These are phyloP conservation scores for Sprattus sprattus DNA, from an alignment of 2,113 vertebrate genomes.

Conservation along the genomic window DNA sequence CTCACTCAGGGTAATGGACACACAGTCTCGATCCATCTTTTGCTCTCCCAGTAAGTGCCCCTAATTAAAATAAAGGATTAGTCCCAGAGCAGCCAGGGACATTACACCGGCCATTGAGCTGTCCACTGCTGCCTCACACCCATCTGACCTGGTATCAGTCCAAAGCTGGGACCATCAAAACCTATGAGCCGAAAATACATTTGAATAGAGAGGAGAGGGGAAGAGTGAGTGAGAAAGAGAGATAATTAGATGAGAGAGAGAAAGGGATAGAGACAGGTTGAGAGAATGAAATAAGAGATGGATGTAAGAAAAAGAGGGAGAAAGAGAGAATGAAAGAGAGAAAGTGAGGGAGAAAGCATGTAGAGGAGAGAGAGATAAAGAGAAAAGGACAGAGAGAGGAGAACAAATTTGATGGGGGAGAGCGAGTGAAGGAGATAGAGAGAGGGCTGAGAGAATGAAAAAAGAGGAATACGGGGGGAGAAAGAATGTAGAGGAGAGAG, in stretches of 20 bases:
- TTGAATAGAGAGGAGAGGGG: neutral
- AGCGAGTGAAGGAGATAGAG: neutral
- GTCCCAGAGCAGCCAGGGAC: slow-evolving; percentile 31
- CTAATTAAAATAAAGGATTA: slow-evolving; percentile 48
- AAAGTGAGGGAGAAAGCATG: neutral
- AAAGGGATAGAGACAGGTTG: neutral
- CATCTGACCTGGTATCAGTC: slow-evolving; percentile 4
- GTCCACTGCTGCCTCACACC: slow-evolving; percentile 21
- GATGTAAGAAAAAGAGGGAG: neutral
- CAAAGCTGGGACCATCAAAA: neutral
- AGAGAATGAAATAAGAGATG: neutral
- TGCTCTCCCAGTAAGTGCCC: slow-evolving; percentile 19
- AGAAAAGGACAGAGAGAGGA: neutral
- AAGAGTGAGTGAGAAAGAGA: neutral
- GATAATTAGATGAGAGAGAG: neutral
- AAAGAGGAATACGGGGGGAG: neutral
- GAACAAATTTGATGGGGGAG: neutral
- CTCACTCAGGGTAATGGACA: slow-evolving; percentile 39
- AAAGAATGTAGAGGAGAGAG: neutral
- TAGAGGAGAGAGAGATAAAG: neutral
- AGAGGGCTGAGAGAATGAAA: neutral
- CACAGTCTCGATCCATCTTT: slow-evolving; percentile 33
- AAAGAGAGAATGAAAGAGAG: neutral
- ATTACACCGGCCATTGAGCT: slow-evolving; percentile 36
- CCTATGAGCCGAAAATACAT: neutral